Conservation (phyloP, 2,888 invertebrate genomes). For the Agrotis puta region DNA sequence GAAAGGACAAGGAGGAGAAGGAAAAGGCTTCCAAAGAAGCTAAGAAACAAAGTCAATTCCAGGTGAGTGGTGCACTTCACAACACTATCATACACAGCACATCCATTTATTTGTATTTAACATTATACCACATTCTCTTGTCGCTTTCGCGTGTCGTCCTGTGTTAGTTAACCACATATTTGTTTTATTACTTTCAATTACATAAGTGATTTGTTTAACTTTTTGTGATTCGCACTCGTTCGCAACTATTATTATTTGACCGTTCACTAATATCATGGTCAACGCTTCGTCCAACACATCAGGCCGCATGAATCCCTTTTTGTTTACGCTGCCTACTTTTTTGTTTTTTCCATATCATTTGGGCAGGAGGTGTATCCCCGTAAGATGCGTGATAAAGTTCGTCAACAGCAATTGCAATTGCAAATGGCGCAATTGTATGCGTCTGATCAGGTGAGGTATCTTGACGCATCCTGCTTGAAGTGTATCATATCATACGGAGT, state of each 20-base stretch:
- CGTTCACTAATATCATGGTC: slow-evolving; percentile 70
- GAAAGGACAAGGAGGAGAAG: slow-evolving; percentile 92
- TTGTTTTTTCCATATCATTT: slow-evolving; percentile 91
- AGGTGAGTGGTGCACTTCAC: slow-evolving; percentile 85
- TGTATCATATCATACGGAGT: slow-evolving; percentile 79
- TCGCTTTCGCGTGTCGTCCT: slow-evolving; percentile 85
- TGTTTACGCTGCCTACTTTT: slow-evolving; percentile 90
- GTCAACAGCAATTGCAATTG: slow-evolving; percentile 92
- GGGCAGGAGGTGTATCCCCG: slow-evolving; percentile 95
- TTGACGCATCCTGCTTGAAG: slow-evolving; percentile 88
- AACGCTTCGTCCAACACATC: slow-evolving; percentile 82
- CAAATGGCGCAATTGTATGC: slow-evolving; percentile 91
- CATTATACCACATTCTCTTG: slow-evolving; percentile 67
- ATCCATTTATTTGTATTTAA: slow-evolving; percentile 84
- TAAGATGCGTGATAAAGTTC: slow-evolving; percentile 95
- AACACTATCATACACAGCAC: slow-evolving; percentile 81
- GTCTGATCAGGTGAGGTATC: slow-evolving; percentile 90
- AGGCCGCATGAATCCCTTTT: slow-evolving; percentile 88
- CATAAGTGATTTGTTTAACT: slow-evolving; percentile 72
- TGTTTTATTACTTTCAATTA: slow-evolving; percentile 74
- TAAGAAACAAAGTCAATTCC: slow-evolving; percentile 93
- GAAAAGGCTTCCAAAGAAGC: slow-evolving; percentile 91
- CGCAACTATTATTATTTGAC: slow-evolving; percentile 75
- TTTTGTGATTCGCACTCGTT: slow-evolving; percentile 73
- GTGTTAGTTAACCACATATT: slow-evolving; percentile 84